These are phyloP conservation scores for Ceyx margarethae DNA, from an alignment of 2,113 vertebrate species.

Conservation along the genomic window DNA sequence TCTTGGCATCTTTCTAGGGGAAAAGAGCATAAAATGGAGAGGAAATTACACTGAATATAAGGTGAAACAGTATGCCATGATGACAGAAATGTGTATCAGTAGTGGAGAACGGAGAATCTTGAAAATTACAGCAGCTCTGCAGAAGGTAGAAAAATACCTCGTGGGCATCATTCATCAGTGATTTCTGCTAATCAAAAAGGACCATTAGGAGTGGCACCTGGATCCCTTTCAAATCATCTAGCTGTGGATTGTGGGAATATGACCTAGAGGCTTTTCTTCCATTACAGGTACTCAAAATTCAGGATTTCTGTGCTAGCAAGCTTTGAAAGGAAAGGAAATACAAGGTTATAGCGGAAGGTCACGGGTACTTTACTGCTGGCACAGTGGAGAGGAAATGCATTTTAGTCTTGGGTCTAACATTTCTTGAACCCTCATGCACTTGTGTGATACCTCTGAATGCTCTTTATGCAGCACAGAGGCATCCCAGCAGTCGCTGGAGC, in stretches of 20 bases:
- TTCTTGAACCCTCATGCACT: not conserved
- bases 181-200: conserved; percentile 37
- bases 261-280: conserved; percentile 33
- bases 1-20: not conserved
- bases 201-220: conserved; percentile 10
- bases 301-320: not conserved
- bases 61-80: not conserved
- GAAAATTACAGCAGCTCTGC: not conserved
- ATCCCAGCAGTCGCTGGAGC: accelerated
- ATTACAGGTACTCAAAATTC: not conserved
- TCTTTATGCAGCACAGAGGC: not conserved
- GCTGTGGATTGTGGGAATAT: conserved; percentile 23
- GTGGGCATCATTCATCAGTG: conserved; percentile 18
- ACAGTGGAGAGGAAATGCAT: not conserved
- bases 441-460: not conserved
- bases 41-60: not conserved
- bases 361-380: not conserved
- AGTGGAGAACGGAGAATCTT: not conserved
- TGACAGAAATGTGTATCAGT: not conserved
- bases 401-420: not conserved
- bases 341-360: not conserved
- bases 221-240: conserved; percentile 28
- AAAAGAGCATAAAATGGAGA: not conserved
- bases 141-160: conserved; percentile 31
- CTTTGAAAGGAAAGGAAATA: not conserved